Percentiles rank a stretch among this genome's conserved stretches.
These are phyloP conservation scores for Argyrosomus regius DNA, from an alignment of 2,797 vertebrate genomes.

Conservation along the genomic window DNA sequence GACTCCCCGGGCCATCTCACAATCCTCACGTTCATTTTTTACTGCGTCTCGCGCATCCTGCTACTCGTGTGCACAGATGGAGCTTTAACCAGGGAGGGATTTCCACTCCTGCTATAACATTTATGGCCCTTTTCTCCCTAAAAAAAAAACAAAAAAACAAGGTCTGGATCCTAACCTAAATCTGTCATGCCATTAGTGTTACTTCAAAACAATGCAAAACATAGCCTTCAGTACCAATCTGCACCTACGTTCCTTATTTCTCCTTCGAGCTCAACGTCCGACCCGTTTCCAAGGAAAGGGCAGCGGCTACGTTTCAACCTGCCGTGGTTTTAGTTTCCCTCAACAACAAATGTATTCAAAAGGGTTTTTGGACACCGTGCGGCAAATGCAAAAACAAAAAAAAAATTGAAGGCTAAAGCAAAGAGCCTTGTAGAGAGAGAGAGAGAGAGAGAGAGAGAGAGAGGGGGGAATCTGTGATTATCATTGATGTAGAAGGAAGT, in stretches of 20 bases:
- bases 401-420: slow-evolving; percentile 37
- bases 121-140: slow-evolving; percentile 63
- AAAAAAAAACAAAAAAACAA: slow-evolving; percentile 60
- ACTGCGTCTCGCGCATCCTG: slow-evolving; percentile 56
- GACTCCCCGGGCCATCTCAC: slow-evolving; percentile 74
- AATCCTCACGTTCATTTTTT: slow-evolving; percentile 74
- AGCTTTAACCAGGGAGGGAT: slow-evolving; percentile 69
- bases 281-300: slow-evolving; percentile 42
- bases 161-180: slow-evolving; percentile 69
- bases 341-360: slow-evolving; percentile 41
- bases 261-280: slow-evolving; percentile 26
- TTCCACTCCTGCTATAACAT: slow-evolving; percentile 61
- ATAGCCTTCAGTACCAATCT: slow-evolving; percentile 17
- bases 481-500: slow-evolving; percentile 58
- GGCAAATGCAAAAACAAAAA: slow-evolving; percentile 19
- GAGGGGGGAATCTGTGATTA: slow-evolving; percentile 48
- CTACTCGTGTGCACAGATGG: slow-evolving; percentile 69
- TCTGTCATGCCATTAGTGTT: slow-evolving; percentile 63
- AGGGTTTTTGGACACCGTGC: slow-evolving; percentile 14
- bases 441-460: slow-evolving; percentile 7
- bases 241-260: slow-evolving; percentile 8
- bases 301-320: slow-evolving; percentile 33
- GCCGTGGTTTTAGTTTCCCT: slow-evolving; percentile 8
- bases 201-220: slow-evolving; percentile 57
- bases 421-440: slow-evolving; percentile 31